Percentiles rank a stretch among this genome's conserved stretches.
These are phyloP conservation scores for Zosterops hypoxanthus DNA, from an alignment of 2,113 vertebrate species.

Conservation along the genomic window DNA sequence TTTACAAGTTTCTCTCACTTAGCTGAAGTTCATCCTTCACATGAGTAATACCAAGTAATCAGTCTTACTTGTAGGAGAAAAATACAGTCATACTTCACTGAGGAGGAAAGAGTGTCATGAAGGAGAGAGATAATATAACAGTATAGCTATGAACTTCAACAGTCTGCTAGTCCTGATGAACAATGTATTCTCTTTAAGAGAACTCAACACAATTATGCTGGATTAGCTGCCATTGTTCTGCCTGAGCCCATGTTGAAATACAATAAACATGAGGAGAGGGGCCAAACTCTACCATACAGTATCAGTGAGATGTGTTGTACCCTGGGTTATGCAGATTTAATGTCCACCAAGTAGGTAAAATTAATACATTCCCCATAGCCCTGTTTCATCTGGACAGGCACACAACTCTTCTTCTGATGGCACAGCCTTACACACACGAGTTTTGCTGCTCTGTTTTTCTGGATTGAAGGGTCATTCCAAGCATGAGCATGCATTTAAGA, in stretches of 20 bases:
- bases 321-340: neutral
- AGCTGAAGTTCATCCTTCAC: neutral
- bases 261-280: neutral
- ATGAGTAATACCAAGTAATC: neutral
- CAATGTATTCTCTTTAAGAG: neutral
- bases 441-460: neutral
- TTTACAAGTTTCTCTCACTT: neutral
- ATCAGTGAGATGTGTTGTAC: neutral
- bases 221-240: neutral
- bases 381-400: neutral
- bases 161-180: neutral
- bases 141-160: neutral
- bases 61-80: neutral
- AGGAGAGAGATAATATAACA: neutral
- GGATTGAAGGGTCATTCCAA: neutral
- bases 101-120: neutral
- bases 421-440: neutral
- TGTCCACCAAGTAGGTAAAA: neutral
- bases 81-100: neutral
- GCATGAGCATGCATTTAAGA: neutral
- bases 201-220: neutral
- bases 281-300: neutral
- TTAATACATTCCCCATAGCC: neutral
- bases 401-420: neutral
- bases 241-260: neutral